Conservation (phyloP, 2,113 vertebrate genomes). For the Tiliqua scincoides region DNA sequence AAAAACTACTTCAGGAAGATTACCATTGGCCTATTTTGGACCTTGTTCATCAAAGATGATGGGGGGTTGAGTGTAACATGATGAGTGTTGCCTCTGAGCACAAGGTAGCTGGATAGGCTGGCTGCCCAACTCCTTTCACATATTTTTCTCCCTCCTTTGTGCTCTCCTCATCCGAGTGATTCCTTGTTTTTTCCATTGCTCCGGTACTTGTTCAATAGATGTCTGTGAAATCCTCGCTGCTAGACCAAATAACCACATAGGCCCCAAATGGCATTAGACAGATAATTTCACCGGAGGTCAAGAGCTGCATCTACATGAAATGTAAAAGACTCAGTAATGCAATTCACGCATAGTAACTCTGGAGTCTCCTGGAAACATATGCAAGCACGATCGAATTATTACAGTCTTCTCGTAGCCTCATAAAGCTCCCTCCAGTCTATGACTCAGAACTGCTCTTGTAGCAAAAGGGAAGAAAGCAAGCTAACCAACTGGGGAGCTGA, state of each 20-base stretch:
- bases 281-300: background rate
- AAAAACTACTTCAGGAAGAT: too few species aligned
- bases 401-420: conserved; percentile 35
- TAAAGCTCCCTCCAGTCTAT: conserved; percentile 36
- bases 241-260: background rate
- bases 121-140: background rate
- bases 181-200: background rate
- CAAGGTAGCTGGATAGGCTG: too few species aligned
- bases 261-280: background rate
- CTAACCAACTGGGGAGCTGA: background rate
- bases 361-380: conserved; percentile 14
- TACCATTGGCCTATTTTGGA: too few species aligned
- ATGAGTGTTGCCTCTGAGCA: too few species aligned
- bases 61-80: too few species aligned
- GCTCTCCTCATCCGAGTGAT: background rate
- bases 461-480: background rate
- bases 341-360: background rate
- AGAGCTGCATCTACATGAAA: fast-evolving
- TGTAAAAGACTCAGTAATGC: conserved; percentile 29
- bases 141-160: background rate
- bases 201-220: background rate
- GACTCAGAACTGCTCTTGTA: conserved; percentile 22
- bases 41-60: too few species aligned
- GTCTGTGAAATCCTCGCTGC: background rate
- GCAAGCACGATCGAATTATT: conserved; percentile 39